Evolutionary conservation across 2,888 invertebrate genomes (phyloP).

Genomic region (Neuroscelio doddi): DNA sequence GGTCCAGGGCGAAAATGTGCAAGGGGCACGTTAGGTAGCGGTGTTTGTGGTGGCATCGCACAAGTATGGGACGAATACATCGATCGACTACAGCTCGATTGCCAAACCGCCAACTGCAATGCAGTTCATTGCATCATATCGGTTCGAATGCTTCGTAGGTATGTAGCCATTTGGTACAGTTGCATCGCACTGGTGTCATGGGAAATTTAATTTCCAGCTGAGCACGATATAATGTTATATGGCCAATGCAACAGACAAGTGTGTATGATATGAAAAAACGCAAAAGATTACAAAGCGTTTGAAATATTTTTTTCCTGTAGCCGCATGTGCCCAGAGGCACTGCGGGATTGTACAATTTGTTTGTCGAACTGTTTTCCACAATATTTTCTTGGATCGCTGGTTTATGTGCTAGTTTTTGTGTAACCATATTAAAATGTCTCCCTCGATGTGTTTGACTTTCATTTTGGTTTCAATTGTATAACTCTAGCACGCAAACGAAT

Average conservation of each 20-base stretch:
- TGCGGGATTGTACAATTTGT: not conserved
- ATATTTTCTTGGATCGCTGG: not conserved
- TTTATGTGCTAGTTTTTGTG: not conserved
- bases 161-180: constrained; percentile 18
- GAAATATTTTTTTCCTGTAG: no score
- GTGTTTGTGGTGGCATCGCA: constrained; percentile 32
- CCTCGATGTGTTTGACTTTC: no score
- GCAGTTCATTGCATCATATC: constrained; percentile 52
- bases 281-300: not conserved
- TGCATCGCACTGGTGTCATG: constrained; percentile 46
- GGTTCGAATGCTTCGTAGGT: constrained; percentile 32
- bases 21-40: constrained; percentile 24
- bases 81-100: constrained; percentile 64
- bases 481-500: no score
- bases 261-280: not conserved
- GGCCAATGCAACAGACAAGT: no score
- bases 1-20: no score
- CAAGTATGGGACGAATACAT: constrained; percentile 51
- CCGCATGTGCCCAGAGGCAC: no score
- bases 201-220: constrained; percentile 57
- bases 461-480: no score
- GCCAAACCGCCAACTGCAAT: constrained; percentile 66
- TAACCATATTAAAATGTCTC: no score
- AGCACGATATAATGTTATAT: constrained; percentile 43
- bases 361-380: not conserved